phyloP scores from a whole-genome alignment of 2,113 vertebrate species.

The Syngnathus scovelli region DNA sequence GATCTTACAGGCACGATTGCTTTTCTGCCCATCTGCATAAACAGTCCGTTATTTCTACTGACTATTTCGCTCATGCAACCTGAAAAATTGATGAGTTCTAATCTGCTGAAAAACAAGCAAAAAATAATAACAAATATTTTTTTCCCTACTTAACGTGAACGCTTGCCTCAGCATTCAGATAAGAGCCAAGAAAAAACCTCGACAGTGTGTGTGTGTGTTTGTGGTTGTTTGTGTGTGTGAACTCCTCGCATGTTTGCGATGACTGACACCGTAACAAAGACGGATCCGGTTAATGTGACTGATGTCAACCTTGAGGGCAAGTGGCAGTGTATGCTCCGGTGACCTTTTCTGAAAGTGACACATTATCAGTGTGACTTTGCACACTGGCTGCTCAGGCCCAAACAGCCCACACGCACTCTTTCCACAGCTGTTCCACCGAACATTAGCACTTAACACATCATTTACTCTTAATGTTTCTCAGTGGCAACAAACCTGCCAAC shows the following conservation, averaged over 20 bases:
- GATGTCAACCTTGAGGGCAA: constrained; percentile 19
- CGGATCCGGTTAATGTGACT: background rate
- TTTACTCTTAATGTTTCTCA: background rate
- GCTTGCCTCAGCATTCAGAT: background rate
- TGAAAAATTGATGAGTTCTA: background rate
- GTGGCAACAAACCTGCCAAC: background rate
- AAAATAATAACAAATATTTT: background rate
- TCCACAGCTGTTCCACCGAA: background rate
- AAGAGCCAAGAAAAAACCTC: background rate
- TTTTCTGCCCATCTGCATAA: no score
- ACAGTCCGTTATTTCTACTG: no score
- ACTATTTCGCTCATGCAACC: no score
- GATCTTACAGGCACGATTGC: no score
- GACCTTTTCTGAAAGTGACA: constrained; percentile 31
- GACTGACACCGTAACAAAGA: background rate
- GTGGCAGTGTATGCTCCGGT: constrained; percentile 29
- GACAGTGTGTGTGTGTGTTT: background rate
- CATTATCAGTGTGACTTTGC: constrained; percentile 18
- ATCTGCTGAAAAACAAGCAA: background rate
- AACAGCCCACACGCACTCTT: background rate
- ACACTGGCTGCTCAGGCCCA: background rate
- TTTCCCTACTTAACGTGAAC: background rate
- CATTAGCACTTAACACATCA: background rate
- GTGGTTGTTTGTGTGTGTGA: background rate
- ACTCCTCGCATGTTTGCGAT: background rate